These are phyloP conservation scores for Hemiprocne comata DNA, from an alignment of 2,113 vertebrate species.

Conservation along the genomic window DNA sequence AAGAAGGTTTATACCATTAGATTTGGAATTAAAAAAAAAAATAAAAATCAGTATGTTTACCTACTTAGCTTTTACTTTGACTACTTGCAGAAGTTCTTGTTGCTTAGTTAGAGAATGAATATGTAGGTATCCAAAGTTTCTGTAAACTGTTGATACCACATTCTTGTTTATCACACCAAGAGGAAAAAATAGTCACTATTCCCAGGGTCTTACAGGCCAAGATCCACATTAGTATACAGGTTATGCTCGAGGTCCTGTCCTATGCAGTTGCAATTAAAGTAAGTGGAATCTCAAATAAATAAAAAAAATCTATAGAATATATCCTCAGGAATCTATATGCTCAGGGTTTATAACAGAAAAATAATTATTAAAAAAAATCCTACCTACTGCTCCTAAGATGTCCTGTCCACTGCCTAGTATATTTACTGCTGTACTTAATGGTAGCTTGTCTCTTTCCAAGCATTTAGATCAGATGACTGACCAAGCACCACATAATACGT, in stretches of 20 bases:
- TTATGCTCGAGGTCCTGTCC: neutral
- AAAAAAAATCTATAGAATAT: neutral
- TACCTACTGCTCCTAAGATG: neutral
- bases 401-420: neutral
- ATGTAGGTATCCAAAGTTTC: neutral
- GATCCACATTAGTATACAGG: neutral
- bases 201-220: neutral
- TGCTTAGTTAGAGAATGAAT: neutral
- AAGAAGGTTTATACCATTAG: neutral
- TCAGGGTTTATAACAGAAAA: neutral
- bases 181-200: neutral
- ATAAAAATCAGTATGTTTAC: neutral
- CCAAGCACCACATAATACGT: neutral
- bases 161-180: neutral
- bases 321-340: neutral
- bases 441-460: neutral
- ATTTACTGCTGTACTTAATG: neutral
- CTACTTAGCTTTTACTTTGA: neutral
- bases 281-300: neutral
- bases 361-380: neutral
- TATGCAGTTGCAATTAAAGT: neutral
- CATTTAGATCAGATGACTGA: neutral
- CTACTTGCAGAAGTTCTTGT: neutral
- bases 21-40: neutral
- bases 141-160: neutral